phyloP scores from a whole-genome alignment of 2,797 vertebrate species.

The Lagocephalus sceleratus region DNA sequence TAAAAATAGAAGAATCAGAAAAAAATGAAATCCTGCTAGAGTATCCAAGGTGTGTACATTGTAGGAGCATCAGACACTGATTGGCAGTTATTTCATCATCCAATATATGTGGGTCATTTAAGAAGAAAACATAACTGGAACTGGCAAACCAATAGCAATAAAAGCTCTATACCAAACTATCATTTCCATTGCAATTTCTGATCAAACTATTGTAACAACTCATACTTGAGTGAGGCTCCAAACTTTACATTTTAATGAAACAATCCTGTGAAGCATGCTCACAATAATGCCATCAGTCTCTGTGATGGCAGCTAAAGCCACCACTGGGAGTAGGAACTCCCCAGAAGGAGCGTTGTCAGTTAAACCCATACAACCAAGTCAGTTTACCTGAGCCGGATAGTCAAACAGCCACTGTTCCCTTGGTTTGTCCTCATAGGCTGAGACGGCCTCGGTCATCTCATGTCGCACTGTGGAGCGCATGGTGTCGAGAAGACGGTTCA shows the following conservation, averaged over 20 bases:
- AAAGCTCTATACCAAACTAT: not conserved
- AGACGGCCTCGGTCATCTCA: slow-evolving; percentile 82
- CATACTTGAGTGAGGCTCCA: not conserved
- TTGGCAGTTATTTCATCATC: no score
- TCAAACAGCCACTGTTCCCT: slow-evolving; percentile 97
- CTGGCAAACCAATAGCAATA: no score
- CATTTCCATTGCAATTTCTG: slow-evolving; percentile 3
- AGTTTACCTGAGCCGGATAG: slow-evolving; percentile 92
- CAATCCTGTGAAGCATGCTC: slow-evolving; percentile 1
- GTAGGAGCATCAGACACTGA: no score
- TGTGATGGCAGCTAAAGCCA: slow-evolving; percentile 7
- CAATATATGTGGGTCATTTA: no score
- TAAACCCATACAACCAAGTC: slow-evolving; percentile 1
- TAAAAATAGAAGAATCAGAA: no score
- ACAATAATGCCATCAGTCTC: slow-evolving; percentile 7
- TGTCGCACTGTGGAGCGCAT: slow-evolving; percentile 88
- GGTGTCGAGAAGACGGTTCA: slow-evolving; percentile 81
- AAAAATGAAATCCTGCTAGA: no score
- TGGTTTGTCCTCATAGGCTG: slow-evolving; percentile 87
- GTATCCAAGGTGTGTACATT: no score
- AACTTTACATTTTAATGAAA: slow-evolving; percentile 15
- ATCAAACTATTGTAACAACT: slow-evolving; percentile 3
- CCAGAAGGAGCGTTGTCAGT: slow-evolving; percentile 2
- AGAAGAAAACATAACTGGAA: no score
- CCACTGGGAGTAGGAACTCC: slow-evolving; percentile 1